These are phyloP conservation scores for Pinna nobilis DNA, from an alignment of 1,140 invertebrate species.

Conservation along the genomic window DNA sequence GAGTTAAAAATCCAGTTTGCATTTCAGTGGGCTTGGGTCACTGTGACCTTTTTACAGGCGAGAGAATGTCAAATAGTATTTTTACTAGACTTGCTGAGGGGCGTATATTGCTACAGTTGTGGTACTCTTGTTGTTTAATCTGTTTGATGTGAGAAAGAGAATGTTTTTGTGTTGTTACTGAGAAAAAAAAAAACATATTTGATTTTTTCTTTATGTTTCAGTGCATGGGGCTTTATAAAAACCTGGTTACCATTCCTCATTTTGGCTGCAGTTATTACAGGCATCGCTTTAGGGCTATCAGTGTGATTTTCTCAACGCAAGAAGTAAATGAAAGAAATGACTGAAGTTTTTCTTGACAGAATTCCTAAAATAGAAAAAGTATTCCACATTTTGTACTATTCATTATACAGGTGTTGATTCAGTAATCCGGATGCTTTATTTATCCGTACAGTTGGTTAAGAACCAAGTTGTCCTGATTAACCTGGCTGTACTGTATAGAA, in stretches of 20 bases:
- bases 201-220: constrained; percentile 73
- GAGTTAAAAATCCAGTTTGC: too few species aligned
- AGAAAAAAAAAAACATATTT: not conserved
- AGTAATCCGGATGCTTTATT: too few species aligned
- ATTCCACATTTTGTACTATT: too few species aligned
- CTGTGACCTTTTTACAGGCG: not conserved
- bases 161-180: not conserved
- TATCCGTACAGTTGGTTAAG: too few species aligned
- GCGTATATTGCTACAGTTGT: not conserved
- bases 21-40: not conserved
- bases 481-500: too few species aligned
- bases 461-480: too few species aligned
- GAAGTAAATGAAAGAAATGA: too few species aligned
- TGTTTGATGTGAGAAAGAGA: not conserved
- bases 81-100: not conserved
- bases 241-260: constrained; percentile 91
- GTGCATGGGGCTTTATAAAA: constrained; percentile 85
- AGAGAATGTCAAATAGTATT: not conserved
- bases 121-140: not conserved
- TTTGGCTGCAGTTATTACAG: constrained; percentile 75
- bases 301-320: too few species aligned
- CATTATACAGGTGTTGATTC: too few species aligned
- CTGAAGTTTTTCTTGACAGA: too few species aligned
- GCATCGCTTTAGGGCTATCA: constrained; percentile 30
- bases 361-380: too few species aligned